phyloP scores from a whole-genome alignment of 2,797 vertebrate genomes.

The Adelosebastes latens region DNA sequence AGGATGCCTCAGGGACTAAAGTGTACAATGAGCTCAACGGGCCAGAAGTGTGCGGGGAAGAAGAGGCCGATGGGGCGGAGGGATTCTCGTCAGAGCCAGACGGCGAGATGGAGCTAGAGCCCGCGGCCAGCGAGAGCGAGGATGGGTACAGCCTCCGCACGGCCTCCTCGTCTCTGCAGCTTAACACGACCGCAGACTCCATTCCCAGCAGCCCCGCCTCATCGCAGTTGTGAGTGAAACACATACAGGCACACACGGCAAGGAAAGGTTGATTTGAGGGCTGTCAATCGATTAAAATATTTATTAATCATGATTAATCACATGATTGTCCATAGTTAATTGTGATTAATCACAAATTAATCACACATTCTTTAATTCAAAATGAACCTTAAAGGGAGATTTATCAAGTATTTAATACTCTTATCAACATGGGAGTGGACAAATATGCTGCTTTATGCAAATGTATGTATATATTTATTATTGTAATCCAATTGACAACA shows the following conservation, averaged over 20 bases:
- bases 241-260: conserved; percentile 3
- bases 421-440: too few relatives aligned
- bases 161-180: conserved; percentile 90
- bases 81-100: conserved; percentile 92
- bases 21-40: conserved; percentile 86
- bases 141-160: conserved; percentile 96
- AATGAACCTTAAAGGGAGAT: too few relatives aligned
- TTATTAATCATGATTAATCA: too few relatives aligned
- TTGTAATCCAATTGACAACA: too few relatives aligned
- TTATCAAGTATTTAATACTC: too few relatives aligned
- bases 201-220: conserved; percentile 98
- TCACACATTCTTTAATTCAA: too few relatives aligned
- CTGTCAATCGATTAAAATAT: too few relatives aligned
- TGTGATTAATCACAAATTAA: too few relatives aligned
- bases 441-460: too few relatives aligned
- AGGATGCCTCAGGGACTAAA: conserved; percentile 83
- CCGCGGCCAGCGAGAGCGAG: conserved; percentile 94
- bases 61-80: conserved; percentile 90
- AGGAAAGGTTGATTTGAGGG: background rate
- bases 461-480: too few relatives aligned
- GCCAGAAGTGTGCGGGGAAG: conserved; percentile 84
- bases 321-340: too few relatives aligned
- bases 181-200: conserved; percentile 92
- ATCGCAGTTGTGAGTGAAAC: conserved; percentile 93
- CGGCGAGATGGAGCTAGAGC: conserved; percentile 92